Percentiles rank a stretch among this genome's conserved stretches.
Evolutionary conservation across 2,113 vertebrate species (phyloP).

Genomic region (Xiphias gladius): DNA sequence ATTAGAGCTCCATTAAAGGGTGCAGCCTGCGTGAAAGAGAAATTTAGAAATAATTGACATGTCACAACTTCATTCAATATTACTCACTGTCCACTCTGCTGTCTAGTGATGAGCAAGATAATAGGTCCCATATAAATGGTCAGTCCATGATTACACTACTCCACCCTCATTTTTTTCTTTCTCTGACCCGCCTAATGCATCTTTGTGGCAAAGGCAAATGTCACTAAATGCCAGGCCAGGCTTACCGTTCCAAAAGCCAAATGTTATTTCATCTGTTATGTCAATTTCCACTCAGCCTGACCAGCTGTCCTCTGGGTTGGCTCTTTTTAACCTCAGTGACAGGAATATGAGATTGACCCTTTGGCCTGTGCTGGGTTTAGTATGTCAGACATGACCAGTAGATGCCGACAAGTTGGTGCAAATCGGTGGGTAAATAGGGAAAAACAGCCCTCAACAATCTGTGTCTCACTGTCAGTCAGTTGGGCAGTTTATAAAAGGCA

Average conservation of each 20-base stretch:
- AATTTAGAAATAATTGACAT: constrained; percentile 43
- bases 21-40: constrained; percentile 33
- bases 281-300: constrained; percentile 62
- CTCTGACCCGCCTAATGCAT: constrained; percentile 57
- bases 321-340: constrained; percentile 61
- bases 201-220: constrained; percentile 77
- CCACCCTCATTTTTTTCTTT: background rate
- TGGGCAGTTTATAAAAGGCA: constrained; percentile 9
- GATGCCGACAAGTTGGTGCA: background rate
- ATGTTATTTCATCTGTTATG: constrained; percentile 80
- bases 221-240: constrained; percentile 82
- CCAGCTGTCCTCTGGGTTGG: constrained; percentile 55
- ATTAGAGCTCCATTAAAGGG: constrained; percentile 49
- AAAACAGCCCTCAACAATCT: background rate
- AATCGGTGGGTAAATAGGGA: background rate
- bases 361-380: constrained; percentile 25
- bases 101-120: constrained; percentile 44
- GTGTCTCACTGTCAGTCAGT: constrained; percentile 11
- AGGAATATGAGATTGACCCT: constrained; percentile 41
- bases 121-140: constrained; percentile 57
- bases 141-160: constrained; percentile 56
- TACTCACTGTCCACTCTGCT: constrained; percentile 39
- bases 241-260: constrained; percentile 75
- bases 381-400: constrained; percentile 28
- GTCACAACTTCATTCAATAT: constrained; percentile 50